Evolutionary conservation across 1,140 invertebrate genomes (phyloP).

Genomic region (Drosophila melanica): DNA sequence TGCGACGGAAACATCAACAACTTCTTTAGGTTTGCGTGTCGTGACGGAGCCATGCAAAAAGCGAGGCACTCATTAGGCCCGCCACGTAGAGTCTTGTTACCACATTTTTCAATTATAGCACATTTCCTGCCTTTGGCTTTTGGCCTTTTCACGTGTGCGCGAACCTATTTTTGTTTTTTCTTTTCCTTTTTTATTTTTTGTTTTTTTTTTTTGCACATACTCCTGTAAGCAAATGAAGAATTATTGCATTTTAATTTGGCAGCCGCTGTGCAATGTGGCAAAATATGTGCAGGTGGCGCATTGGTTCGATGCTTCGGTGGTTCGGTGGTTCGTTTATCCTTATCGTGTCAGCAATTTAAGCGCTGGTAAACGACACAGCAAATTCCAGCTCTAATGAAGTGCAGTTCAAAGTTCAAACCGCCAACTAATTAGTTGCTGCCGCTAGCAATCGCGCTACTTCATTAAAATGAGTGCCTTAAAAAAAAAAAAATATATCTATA

Average conservation of each 20-base stretch:
- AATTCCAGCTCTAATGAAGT: conserved; percentile 70
- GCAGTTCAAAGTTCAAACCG: conserved; percentile 72
- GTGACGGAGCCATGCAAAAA: conserved; percentile 45
- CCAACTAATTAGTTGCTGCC: conserved; percentile 65
- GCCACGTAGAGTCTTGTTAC: conserved; percentile 79
- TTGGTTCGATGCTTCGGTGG: conserved; percentile 13
- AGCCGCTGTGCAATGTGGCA: conserved; percentile 53
- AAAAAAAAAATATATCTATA: conserved; percentile 1
- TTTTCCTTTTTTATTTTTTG: conserved; percentile 9
- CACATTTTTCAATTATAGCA: conserved; percentile 83
- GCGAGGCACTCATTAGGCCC: conserved; percentile 75
- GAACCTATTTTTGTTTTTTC: conserved; percentile 1
- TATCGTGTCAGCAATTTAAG: conserved; percentile 38
- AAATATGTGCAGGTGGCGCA: conserved; percentile 63
- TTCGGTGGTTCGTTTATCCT: conserved; percentile 26
- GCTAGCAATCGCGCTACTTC: conserved; percentile 38
- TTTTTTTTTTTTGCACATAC: conserved; percentile 11
- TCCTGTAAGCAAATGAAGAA: conserved; percentile 69
- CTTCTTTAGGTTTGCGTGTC: conserved; percentile 52
- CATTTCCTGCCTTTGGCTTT: conserved; percentile 64
- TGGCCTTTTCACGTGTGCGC: conserved; percentile 33
- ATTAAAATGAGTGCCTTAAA: conserved; percentile 67
- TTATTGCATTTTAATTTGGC: conserved; percentile 83
- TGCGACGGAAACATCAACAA: conserved; percentile 26
- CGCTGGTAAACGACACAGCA: conserved; percentile 15